Base-by-base conservation (phyloP, 2,113 vertebrate genomes). In the Zapus hudsonius region DNA sequence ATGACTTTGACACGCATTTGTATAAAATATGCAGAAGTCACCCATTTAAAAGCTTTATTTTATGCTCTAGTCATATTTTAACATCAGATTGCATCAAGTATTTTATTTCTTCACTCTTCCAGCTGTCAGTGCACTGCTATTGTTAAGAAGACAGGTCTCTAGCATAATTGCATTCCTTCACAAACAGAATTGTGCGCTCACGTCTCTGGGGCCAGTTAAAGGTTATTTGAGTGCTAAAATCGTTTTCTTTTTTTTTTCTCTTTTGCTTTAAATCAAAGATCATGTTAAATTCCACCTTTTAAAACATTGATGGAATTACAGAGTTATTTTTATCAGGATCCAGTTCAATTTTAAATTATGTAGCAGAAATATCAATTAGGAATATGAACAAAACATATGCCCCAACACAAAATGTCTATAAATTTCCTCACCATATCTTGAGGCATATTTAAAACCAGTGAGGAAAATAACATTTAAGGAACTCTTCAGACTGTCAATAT, bases 81-180 rank as follows among this genome's bases (percentile, higher is more conserved):
- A 72, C 29, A 80, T 66, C 31, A 11, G 25, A 80, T 15, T 74
- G 4, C 8, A 75, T 81, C 9, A 86, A 29, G 61, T 80, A 27
- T 25, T 23, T n/a, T 63, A 33, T 27, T 33, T n/a, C 44, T 15
- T 3, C 2, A 16, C n/a, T 64, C 25, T 64, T 78, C 1, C 29
- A n/a, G 13, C 17, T 47, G 5, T 5, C 44, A 15, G 38, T 92
- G 27, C 31, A 74, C 76, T 33, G 74, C 73, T 55, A 86, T 95
- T 92, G 97, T 94, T 31, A 97, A 97, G 94, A 92, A 93, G 90
- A 93, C 92, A 97, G 74, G 83, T 97, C 66, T 64, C 94, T 31
- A 94, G 96, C 83, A 95, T 85, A 82, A 61, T 90, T 91, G 8
- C 31, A 69, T 89, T 76, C 31, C 79, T 87, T 29, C 25, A 33